A percentile compares a stretch with the other conserved stretches of the same genome.
Conservation (phyloP, 2,888 invertebrate genomes). For the Schrankia costaestrigalis region DNA sequence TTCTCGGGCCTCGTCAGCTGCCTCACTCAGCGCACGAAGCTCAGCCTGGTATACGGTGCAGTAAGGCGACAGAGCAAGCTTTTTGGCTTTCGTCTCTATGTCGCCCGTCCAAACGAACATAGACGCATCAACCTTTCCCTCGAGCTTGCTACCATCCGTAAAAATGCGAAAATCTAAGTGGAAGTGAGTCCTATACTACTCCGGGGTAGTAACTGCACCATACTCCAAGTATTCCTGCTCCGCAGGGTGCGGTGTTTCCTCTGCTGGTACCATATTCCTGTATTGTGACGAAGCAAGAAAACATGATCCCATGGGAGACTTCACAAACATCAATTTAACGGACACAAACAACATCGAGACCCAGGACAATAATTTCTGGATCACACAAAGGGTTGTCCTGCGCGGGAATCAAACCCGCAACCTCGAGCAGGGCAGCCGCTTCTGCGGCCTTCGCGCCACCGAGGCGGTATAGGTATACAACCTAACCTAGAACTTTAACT, state of each 20-base stretch:
- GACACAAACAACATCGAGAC: too few relatives aligned
- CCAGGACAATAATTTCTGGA: too few relatives aligned
- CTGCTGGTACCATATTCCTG: not conserved
- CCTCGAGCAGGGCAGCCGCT: too few relatives aligned
- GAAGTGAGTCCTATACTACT: too few relatives aligned
- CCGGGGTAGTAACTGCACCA: not conserved
- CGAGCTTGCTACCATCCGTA: conserved; percentile 1
- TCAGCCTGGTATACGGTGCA: conserved; percentile 10
- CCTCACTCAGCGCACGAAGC: conserved; percentile 5
- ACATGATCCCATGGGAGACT: too few relatives aligned
- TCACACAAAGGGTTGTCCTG: too few relatives aligned
- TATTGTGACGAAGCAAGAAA: too few relatives aligned
- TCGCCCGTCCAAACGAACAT: conserved; percentile 1
- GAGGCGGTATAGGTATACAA: too few relatives aligned
- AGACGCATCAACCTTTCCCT: conserved; percentile 5
- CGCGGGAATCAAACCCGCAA: too few relatives aligned
- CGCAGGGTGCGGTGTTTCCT: conserved; percentile 4
- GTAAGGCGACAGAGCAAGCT: conserved; percentile 2
- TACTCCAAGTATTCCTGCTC: not conserved
- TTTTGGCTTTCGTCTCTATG: not conserved
- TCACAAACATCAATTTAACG: too few relatives aligned
- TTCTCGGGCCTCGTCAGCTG: not conserved
- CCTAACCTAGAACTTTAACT: too few relatives aligned
- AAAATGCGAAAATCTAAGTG: not conserved
- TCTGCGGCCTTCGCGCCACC: too few relatives aligned